phyloP scores from a whole-genome alignment of 2,113 vertebrate species.

The Triplophysa siluroides region DNA sequence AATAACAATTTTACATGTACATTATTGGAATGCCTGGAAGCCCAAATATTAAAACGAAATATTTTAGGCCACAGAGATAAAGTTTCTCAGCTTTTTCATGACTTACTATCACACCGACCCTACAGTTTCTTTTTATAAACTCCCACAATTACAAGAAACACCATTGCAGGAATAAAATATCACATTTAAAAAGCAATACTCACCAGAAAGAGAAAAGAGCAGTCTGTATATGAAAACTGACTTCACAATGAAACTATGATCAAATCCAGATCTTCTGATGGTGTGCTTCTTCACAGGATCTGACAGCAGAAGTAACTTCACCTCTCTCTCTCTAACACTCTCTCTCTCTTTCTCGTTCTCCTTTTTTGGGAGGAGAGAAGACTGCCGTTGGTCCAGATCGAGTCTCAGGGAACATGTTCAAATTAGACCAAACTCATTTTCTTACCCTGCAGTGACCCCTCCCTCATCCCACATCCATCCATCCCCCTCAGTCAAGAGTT shows the following conservation, averaged over 20 bases:
- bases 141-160: neutral
- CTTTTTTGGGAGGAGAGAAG: constrained; percentile 34
- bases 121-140: neutral
- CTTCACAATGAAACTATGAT: neutral
- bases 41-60: no score
- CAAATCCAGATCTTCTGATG: neutral
- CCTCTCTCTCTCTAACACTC: neutral
- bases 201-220: neutral
- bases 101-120: neutral
- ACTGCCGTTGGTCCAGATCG: constrained; percentile 25
- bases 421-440: constrained; percentile 25
- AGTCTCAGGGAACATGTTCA: constrained; percentile 1
- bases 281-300: neutral
- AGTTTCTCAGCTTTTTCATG: neutral
- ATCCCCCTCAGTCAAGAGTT: neutral
- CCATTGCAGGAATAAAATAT: neutral
- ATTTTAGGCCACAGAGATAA: no score
- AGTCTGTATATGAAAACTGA: neutral
- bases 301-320: neutral
- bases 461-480: neutral
- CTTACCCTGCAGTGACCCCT: constrained; percentile 5
- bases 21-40: no score
- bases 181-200: neutral
- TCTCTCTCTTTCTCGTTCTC: constrained; percentile 22
- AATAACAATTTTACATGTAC: no score